A percentile compares a stretch with the other conserved stretches of the same genome.
phyloP scores from a whole-genome alignment of 2,113 vertebrate species.

The Promerops cafer region DNA sequence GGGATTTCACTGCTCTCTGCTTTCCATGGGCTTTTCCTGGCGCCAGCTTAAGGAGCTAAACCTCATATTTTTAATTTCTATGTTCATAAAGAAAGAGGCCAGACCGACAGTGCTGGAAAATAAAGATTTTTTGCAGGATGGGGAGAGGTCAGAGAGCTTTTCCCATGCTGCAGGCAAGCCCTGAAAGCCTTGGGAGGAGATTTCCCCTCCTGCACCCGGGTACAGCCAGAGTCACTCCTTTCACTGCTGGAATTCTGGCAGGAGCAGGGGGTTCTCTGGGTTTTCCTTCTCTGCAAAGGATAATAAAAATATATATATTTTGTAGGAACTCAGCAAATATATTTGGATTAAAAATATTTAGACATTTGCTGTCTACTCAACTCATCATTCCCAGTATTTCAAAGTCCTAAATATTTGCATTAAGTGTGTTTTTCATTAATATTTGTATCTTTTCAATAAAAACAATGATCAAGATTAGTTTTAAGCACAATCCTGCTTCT shows the following conservation, averaged over 20 bases:
- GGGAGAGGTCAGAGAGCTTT: background rate
- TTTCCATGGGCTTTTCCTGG: background rate
- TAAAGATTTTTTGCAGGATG: background rate
- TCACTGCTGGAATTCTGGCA: background rate
- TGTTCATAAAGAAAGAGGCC: background rate
- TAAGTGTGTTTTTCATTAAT: background rate
- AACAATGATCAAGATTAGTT: background rate
- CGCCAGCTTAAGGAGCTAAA: background rate
- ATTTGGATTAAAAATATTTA: background rate
- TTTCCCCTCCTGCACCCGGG: rapidly evolving
- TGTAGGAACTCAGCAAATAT: background rate
- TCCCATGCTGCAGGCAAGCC: rapidly evolving
- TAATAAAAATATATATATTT: background rate
- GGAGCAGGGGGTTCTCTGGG: background rate
- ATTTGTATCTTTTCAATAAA: background rate
- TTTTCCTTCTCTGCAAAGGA: background rate
- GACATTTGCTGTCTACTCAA: background rate
- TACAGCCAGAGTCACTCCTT: background rate
- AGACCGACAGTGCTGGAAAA: background rate
- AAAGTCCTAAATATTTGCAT: background rate
- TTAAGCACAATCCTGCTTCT: background rate
- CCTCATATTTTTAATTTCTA: background rate
- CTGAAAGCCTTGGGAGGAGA: background rate
- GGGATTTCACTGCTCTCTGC: background rate
- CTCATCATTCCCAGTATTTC: background rate